A percentile compares a stretch with the other conserved stretches of the same genome.
phyloP scores from a whole-genome alignment of 2,113 vertebrate species.

The Pluvialis apricaria region DNA sequence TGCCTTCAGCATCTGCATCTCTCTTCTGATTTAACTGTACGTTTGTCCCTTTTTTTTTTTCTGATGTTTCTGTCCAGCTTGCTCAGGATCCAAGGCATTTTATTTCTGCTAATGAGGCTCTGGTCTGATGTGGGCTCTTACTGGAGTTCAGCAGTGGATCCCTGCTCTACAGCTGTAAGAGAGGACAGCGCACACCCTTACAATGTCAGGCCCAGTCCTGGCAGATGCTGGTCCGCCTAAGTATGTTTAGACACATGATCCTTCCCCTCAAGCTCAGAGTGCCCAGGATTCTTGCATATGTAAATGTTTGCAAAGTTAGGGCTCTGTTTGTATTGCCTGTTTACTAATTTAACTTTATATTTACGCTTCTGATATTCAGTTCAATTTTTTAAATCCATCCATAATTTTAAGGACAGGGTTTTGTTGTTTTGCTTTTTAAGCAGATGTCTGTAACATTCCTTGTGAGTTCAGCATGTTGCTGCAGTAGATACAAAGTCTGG shows the following conservation, averaged over 20 bases:
- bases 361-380: neutral
- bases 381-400: neutral
- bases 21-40: neutral
- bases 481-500: neutral
- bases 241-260: neutral
- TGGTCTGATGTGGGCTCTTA: neutral
- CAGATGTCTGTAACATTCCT: neutral
- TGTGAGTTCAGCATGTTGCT: neutral
- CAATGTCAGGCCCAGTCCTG: neutral
- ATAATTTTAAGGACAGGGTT: neutral
- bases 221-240: neutral
- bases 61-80: neutral
- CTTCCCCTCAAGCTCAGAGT: neutral
- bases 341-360: constrained; percentile 15
- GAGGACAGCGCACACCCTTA: neutral
- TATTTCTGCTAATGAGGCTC: neutral
- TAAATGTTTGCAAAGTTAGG: constrained; percentile 2
- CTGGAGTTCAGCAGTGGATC: neutral
- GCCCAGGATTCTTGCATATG: neutral
- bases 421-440: neutral
- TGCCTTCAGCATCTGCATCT: neutral
- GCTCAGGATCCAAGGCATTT: neutral
- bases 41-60: neutral
- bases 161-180: neutral
- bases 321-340: neutral